Evolutionary conservation across 2,797 vertebrate species (phyloP).

Genomic region (Petrocephalus sullivani): DNA sequence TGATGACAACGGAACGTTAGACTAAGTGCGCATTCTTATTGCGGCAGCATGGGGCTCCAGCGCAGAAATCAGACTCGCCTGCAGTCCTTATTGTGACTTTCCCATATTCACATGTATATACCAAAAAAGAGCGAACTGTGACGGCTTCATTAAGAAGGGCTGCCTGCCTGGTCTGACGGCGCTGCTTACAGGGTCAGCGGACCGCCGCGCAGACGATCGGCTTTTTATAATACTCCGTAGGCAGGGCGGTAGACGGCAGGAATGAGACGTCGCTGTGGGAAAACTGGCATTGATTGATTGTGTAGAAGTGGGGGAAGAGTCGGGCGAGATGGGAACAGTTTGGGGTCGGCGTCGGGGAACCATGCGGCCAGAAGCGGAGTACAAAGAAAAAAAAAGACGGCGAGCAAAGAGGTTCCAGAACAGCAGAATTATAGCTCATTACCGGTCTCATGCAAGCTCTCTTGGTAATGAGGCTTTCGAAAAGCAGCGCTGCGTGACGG

Average conservation of each 20-base stretch:
- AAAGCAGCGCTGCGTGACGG: neutral
- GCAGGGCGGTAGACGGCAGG: neutral
- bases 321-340: neutral
- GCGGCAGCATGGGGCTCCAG: neutral
- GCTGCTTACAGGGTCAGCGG: neutral
- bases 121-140: neutral
- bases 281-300: neutral
- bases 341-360: neutral
- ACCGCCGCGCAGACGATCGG: neutral
- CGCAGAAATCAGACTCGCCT: neutral
- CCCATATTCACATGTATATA: neutral
- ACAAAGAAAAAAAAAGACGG: neutral
- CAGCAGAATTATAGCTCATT: slow-evolving; percentile 5
- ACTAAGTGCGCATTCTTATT: neutral
- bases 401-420: neutral
- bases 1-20: neutral
- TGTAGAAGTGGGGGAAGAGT: neutral
- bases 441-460: neutral
- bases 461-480: neutral
- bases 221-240: neutral
- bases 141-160: neutral
- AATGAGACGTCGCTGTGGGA: neutral
- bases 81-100: neutral
- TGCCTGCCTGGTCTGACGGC: neutral
- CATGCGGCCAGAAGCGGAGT: neutral